A percentile compares a stretch with the other conserved stretches of the same genome.
Conservation (phyloP, 1,140 invertebrate genomes). For the Drosophila saltans region DNA sequence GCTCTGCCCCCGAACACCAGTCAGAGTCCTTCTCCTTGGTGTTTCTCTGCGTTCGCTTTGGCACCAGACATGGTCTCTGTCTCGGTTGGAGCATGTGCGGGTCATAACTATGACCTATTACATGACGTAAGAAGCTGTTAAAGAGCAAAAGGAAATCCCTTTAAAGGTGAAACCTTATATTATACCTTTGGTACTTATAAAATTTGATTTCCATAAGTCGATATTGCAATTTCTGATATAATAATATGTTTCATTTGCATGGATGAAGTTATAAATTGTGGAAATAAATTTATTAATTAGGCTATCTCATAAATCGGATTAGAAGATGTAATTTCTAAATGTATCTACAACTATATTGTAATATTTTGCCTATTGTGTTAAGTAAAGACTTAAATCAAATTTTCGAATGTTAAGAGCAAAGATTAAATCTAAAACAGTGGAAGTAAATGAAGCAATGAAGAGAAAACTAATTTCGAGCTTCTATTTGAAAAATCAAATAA, state of each 20-base stretch:
- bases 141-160: slow-evolving; percentile 25
- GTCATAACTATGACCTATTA: slow-evolving; percentile 63
- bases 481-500: no score
- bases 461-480: no score
- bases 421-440: no score
- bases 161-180: slow-evolving; percentile 14
- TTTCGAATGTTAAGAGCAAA: no score
- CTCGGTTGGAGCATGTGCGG: slow-evolving; percentile 46
- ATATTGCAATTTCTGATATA: not conserved
- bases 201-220: not conserved
- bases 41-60: not conserved
- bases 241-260: not conserved
- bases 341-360: no score
- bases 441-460: no score
- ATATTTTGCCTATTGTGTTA: no score
- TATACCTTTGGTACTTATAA: not conserved
- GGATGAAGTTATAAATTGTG: not conserved
- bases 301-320: no score
- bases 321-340: no score
- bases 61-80: not conserved
- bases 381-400: no score
- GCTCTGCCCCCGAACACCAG: not conserved
- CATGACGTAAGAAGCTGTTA: slow-evolving; percentile 68
- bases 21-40: not conserved
- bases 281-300: no score